Evolutionary conservation across 2,113 vertebrate species (phyloP).

Genomic region (Vulpes vulpes): DNA sequence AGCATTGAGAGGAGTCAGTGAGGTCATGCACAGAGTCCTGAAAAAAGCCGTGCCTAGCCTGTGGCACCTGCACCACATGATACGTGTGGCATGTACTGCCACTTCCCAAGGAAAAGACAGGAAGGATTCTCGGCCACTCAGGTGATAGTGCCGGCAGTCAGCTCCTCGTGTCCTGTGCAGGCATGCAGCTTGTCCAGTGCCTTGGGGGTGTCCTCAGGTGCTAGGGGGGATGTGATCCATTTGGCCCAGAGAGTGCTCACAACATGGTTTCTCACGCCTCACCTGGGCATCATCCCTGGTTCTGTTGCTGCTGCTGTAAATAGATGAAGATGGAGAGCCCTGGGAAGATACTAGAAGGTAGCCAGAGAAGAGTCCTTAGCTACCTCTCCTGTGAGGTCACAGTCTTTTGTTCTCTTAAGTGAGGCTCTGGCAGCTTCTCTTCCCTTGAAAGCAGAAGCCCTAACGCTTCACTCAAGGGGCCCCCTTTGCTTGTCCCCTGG

Average conservation of each 20-base stretch:
- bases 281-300: not conserved
- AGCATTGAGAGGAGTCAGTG: not conserved
- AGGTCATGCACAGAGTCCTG: not conserved
- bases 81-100: rapidly evolving
- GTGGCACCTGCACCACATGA: rapidly evolving
- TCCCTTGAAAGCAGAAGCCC: not conserved
- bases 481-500: not conserved
- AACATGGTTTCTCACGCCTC: not conserved
- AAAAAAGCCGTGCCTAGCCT: rapidly evolving
- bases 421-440: not conserved
- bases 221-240: rapidly evolving
- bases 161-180: not conserved
- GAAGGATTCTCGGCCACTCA: not conserved
- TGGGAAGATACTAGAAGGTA: not conserved
- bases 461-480: not conserved
- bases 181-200: not conserved
- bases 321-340: not conserved
- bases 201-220: not conserved
- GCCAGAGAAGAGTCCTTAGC: not conserved
- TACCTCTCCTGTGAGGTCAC: not conserved
- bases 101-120: rapidly evolving
- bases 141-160: not conserved
- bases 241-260: not conserved
- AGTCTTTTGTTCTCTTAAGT: not conserved
- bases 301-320: not conserved